phyloP scores from a whole-genome alignment of 2,888 invertebrate genomes.

The Cosmia trapezina region DNA sequence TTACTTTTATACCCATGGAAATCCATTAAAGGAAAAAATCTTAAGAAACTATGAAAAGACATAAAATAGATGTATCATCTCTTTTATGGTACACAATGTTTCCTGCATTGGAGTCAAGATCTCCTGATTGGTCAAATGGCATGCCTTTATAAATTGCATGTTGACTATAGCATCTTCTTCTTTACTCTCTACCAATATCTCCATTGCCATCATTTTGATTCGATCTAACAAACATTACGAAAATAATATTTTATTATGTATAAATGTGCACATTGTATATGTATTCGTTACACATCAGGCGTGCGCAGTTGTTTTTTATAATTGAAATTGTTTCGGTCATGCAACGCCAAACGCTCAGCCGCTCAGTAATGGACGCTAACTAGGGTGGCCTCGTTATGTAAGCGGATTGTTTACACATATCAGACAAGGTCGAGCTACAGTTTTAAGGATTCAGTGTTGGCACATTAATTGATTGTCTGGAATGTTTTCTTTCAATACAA shows the following conservation, averaged over 20 bases:
- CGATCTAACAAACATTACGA: conserved; percentile 26
- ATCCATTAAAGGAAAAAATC: no score
- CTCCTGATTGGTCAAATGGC: background rate
- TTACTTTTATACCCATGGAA: no score
- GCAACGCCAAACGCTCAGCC: conserved; percentile 67
- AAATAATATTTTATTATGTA: conserved; percentile 48
- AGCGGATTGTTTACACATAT: conserved; percentile 79
- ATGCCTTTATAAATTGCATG: no score
- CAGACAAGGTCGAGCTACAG: conserved; percentile 76
- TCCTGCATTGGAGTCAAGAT: background rate
- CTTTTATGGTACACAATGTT: background rate
- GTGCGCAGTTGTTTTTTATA: conserved; percentile 71
- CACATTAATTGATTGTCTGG: conserved; percentile 28
- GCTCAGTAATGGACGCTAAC: conserved; percentile 72
- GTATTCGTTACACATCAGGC: conserved; percentile 68
- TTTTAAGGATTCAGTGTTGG: conserved; percentile 60
- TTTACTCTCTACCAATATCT: conserved; percentile 16
- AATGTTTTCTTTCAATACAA: conserved; percentile 26
- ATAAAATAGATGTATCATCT: no score
- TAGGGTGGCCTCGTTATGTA: conserved; percentile 81
- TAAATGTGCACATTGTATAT: conserved; percentile 53
- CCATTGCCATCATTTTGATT: conserved; percentile 9
- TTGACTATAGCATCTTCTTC: background rate
- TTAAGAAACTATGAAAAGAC: no score
- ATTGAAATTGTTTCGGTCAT: conserved; percentile 78